Evolutionary conservation across 2,113 vertebrate species (phyloP).

Genomic region (Nothocercus julius): DNA sequence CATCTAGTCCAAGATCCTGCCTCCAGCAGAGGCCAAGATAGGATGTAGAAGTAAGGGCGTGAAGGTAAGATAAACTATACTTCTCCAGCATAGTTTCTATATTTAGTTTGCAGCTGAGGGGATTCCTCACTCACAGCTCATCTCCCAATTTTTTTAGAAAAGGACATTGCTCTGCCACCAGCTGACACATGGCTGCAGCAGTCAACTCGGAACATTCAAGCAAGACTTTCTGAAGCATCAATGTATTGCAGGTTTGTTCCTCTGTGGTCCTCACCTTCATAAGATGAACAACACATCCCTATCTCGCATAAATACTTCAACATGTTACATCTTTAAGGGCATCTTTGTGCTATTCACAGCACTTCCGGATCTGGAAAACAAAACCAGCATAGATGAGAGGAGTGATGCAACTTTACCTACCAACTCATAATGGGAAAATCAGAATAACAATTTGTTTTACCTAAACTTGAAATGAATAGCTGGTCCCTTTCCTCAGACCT

Average conservation of each 20-base stretch:
- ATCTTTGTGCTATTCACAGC: not conserved
- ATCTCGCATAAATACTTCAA: not conserved
- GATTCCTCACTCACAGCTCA: not conserved
- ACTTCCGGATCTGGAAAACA: not conserved
- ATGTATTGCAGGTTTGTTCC: not conserved
- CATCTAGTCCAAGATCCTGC: not conserved
- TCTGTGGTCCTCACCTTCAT: not conserved
- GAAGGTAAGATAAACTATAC: not conserved
- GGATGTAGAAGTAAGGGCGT: accelerated
- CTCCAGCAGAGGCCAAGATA: not conserved
- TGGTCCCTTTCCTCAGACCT: not conserved
- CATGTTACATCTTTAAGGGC: not conserved
- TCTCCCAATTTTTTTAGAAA: not conserved
- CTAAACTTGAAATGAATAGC: not conserved
- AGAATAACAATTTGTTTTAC: not conserved
- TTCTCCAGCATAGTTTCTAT: not conserved
- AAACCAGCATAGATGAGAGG: not conserved
- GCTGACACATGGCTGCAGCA: not conserved
- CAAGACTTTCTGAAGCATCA: not conserved
- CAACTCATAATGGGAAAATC: not conserved
- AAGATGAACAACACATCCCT: not conserved
- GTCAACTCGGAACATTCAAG: not conserved
- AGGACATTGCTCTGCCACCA: not conserved
- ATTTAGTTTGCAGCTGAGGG: not conserved
- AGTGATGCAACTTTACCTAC: not conserved